Base-by-base conservation (phyloP, 2,113 vertebrate species). In the Labeo catla region DNA sequence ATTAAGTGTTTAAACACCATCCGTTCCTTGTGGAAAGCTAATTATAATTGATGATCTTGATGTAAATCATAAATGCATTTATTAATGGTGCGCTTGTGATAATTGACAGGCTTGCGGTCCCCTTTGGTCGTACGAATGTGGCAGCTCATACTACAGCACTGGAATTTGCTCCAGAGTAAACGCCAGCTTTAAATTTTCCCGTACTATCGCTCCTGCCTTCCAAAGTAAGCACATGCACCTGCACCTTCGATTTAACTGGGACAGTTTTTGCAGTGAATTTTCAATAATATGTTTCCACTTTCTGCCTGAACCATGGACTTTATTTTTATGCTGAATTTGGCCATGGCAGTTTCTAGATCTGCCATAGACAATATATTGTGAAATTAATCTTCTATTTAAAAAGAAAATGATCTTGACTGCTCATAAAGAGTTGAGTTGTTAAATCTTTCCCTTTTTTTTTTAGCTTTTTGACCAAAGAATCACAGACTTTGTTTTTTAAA, bases 81-180 rank as follows among this genome's bases (percentile, higher is more conserved):
- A 61, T 61, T 80, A 80, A 80, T 43, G 28, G 19, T 8, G 36
- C 59, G 7, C 13, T 39, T 84, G 66, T 73, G 49, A 43, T 91
- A 10, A 90, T 86, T 59, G 85, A 1, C 91, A 99, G 98, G 96
- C 97, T 76, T 99, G 98, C 89, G 98, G 98, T 84, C 98, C 98
- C 0, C 97, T 99, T 81, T 99, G 98, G 98, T 97, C 98, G 15
- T 97, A 99, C 0, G 98, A 99, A 89, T 99, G 98, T 16, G 98
- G 98, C 23, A 99, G 97, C 87, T 99, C 97, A 76, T 95, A 98
- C 92, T 99, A 98, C 93, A 98, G 97, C 94, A 98, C 97, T 0
- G 98, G 98, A 16, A 97, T 99, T 96, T 99, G 98, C 77, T 96
- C 97, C 8, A 91, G 95, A 8, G 95, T 98, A 92, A 96, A 95